Percentiles rank a stretch among this genome's conserved stretches.
phyloP scores from a whole-genome alignment of 2,113 vertebrate genomes.

The Cheilinus undulatus region DNA sequence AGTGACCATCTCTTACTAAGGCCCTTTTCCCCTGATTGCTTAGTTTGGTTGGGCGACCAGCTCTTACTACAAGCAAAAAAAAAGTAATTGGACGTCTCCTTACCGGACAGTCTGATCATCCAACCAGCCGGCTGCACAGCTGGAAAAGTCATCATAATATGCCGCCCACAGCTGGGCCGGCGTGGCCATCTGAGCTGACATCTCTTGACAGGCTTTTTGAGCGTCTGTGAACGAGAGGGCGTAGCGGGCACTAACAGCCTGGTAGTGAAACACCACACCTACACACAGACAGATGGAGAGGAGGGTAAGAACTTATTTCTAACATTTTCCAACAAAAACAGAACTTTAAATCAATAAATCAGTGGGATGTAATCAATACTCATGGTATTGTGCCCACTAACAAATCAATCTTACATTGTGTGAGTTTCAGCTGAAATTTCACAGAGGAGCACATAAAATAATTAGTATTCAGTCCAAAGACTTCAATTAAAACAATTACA shows the following conservation, averaged over 20 bases:
- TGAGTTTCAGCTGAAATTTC: slow-evolving; percentile 30
- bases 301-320: not conserved
- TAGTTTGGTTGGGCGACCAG: too few relatives aligned
- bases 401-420: slow-evolving; percentile 14
- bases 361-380: slow-evolving; percentile 7
- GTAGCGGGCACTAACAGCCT: slow-evolving; percentile 83
- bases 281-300: slow-evolving; percentile 14
- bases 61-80: too few relatives aligned
- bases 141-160: slow-evolving; percentile 90
- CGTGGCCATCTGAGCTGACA: slow-evolving; percentile 88
- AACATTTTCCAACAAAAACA: not conserved
- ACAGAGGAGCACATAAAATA: slow-evolving; percentile 29
- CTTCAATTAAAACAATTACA: slow-evolving; percentile 64
- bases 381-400: slow-evolving; percentile 24
- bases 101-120: slow-evolving; percentile 93
- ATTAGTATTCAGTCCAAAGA: slow-evolving; percentile 45
- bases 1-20: too few relatives aligned
- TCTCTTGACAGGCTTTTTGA: slow-evolving; percentile 86
- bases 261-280: slow-evolving; percentile 96
- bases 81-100: slow-evolving; percentile 7
- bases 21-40: too few relatives aligned
- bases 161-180: slow-evolving; percentile 91
- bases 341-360: slow-evolving; percentile 23
- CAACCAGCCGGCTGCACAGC: slow-evolving; percentile 94
- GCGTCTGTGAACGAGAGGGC: slow-evolving; percentile 87